These are phyloP conservation scores for Caenorhabditis wallacei DNA, from an alignment of 2,888 invertebrate species.

Conservation along the genomic window DNA sequence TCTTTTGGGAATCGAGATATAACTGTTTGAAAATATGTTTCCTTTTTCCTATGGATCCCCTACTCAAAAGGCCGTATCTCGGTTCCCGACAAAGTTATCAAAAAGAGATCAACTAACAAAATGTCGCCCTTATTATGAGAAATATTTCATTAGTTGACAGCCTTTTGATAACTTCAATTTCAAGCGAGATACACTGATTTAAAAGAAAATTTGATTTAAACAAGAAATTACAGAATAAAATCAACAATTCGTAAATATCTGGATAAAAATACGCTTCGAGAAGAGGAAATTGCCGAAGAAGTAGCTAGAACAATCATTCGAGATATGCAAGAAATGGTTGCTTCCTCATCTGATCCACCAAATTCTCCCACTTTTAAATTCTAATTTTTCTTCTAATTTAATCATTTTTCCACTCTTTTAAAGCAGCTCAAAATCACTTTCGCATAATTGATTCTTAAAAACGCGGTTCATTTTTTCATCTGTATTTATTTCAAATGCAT, in stretches of 20 bases:
- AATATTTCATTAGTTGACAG: no score
- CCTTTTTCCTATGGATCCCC: no score
- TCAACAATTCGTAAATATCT: slow-evolving; percentile 70
- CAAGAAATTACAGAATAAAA: slow-evolving; percentile 49
- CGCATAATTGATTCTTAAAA: slow-evolving; percentile 39
- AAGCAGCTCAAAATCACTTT: slow-evolving; percentile 34
- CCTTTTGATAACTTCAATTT: no score
- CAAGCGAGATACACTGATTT: no score
- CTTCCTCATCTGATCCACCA: slow-evolving; percentile 40
- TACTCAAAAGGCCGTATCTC: no score
- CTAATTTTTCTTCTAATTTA: no score
- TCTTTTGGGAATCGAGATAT: no score
- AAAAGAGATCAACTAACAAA: no score
- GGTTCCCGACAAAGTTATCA: no score
- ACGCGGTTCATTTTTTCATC: slow-evolving; percentile 21
- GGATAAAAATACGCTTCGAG: slow-evolving; percentile 69
- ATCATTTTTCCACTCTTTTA: not conserved
- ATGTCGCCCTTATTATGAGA: no score
- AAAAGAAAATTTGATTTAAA: no score
- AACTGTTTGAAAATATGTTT: no score
- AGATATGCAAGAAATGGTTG: slow-evolving; percentile 91
- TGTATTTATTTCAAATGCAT: slow-evolving; percentile 14
- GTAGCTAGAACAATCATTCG: slow-evolving; percentile 97
- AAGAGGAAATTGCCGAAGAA: slow-evolving; percentile 97
- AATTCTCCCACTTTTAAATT: slow-evolving; percentile 26